phyloP scores from a whole-genome alignment of 2,888 invertebrate species.

The Urechis unicinctus region DNA sequence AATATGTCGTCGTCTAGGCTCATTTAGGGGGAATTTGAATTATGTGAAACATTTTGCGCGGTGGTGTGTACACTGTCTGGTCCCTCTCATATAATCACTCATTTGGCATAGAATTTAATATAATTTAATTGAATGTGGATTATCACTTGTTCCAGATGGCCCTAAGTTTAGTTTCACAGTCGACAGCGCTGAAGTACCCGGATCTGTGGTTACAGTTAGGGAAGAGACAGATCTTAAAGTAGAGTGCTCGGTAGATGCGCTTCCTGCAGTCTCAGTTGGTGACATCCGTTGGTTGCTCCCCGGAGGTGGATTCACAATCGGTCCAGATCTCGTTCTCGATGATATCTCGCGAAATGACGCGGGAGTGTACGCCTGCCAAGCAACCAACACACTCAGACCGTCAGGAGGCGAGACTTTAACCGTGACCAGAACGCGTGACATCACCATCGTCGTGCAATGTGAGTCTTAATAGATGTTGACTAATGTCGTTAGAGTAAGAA shows the following conservation, averaged over 20 bases:
- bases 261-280: background rate
- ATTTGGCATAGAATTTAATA: too few relatives aligned
- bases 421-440: background rate
- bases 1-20: too few relatives aligned
- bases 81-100: too few relatives aligned
- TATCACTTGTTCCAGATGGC: too few relatives aligned
- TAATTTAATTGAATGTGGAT: too few relatives aligned
- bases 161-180: too few relatives aligned
- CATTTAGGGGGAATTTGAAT: too few relatives aligned
- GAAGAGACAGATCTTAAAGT: background rate
- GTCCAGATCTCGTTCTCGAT: background rate
- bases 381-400: background rate
- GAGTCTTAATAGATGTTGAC: too few relatives aligned
- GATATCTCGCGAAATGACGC: background rate
- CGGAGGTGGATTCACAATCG: background rate
- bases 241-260: background rate
- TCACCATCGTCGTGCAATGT: background rate
- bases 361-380: background rate
- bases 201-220: background rate
- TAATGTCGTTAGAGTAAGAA: too few relatives aligned
- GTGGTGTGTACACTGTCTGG: too few relatives aligned
- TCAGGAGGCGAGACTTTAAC: background rate
- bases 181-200: background rate
- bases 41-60: too few relatives aligned
- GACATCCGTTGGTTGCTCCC: conserved; percentile 1